Conservation (phyloP, 2,888 invertebrate species). For the Trachelus iudaicus region DNA sequence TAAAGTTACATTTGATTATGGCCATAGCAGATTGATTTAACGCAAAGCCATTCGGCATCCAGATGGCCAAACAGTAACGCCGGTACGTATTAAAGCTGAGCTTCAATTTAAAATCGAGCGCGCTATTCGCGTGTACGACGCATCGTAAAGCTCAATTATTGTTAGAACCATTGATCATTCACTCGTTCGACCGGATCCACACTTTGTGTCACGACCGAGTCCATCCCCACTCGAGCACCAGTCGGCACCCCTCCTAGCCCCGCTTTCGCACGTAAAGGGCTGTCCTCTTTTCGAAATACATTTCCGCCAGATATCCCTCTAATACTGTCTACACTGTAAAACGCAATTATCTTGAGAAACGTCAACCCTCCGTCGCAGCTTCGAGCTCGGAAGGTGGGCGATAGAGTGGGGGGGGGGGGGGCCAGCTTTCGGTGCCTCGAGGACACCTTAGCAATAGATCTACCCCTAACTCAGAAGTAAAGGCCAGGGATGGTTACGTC, state of each 20-base stretch:
- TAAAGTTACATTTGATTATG: background rate
- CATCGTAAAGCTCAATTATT: conserved; percentile 6
- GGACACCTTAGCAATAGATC: background rate
- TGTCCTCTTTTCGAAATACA: background rate
- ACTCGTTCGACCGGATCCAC: background rate
- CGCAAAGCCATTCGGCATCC: background rate
- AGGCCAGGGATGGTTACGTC: background rate
- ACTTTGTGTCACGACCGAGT: background rate
- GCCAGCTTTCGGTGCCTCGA: background rate
- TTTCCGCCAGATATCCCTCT: background rate
- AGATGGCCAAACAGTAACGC: background rate
- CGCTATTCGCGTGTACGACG: background rate
- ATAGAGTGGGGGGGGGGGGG: background rate
- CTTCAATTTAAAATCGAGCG: background rate
- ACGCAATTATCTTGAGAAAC: conserved; percentile 41
- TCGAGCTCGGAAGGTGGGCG: conserved; percentile 6
- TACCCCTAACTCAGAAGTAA: background rate
- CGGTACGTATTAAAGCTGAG: background rate
- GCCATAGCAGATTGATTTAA: background rate
- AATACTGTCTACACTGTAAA: background rate
- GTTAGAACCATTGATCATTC: background rate
- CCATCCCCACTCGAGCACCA: background rate
- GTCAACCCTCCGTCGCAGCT: conserved; percentile 34
- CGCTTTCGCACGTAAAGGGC: background rate
- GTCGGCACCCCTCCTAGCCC: too few relatives aligned